Evolutionary conservation across 64 coral and sea anemone species (phyloP), one percentile per base, ranked within the genome.

Genomic region (Pocillopora damicornis): DNA sequence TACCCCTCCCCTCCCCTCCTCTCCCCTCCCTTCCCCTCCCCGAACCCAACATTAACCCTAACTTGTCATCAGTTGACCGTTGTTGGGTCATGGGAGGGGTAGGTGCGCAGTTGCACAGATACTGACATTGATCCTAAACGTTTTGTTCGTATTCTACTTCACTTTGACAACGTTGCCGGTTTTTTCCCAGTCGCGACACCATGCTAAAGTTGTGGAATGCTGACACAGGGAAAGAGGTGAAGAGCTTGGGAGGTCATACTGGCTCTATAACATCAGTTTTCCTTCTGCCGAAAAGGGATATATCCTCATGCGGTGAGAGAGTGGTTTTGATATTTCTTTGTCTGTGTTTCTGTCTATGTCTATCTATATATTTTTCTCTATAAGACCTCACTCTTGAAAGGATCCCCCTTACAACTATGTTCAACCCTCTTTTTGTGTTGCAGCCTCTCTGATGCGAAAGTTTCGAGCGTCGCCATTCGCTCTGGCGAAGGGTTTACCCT

Each of bases 161-260:
- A 76, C 30, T 13, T 5, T 60, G 25, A 15, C 61, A 16, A 22
- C 34, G 17, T 68, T 45, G 18, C 51, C 9, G 60, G 0, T n/a
- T 37, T 61, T 2, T 85, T 87, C 56, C 1, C 81, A 98, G 96
- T 76, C 96, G 96, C 26, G 96, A 98, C 89, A 98, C 96, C 16
- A 98, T 95, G 93, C 75, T 98, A 1, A 99, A 99, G 68, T 78
- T 99, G 61, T 99, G 97, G 97, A 88, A 99, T 86, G 88, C 90
- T 22, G 90, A 99, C 56, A 93, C 90, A 61, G 97, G 97, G 11
- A 35, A 78, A 62, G 97, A 99, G 42, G 17, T 95, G 45, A 93
- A 90, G 26, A 99, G 97, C 59, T 91, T 99, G 83, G 97, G 97
- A 18, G 97, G 97, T 15, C 97, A 99, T 79, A 95, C 97, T 64